A percentile compares a stretch with the other conserved stretches of the same genome.
These are phyloP conservation scores for Sycobia sp. DNA, from an alignment of 1,140 invertebrate genomes.

Conservation along the genomic window DNA sequence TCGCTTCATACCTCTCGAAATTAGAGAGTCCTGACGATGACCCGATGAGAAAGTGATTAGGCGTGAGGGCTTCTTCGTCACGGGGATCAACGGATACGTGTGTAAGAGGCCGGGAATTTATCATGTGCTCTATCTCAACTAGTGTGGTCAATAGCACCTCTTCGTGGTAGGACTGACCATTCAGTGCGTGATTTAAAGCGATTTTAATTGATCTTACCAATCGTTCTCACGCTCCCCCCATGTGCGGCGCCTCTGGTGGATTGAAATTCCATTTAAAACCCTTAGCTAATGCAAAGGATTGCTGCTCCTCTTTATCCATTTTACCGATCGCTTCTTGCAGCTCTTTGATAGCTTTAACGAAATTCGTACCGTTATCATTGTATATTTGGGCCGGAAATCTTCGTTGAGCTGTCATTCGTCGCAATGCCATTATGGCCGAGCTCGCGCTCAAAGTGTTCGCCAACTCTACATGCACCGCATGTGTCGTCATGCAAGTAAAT, in stretches of 20 bases:
- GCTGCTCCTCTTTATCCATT: neutral
- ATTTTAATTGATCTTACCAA: neutral
- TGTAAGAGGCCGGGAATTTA: slow-evolving; percentile 23
- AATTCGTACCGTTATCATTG: slow-evolving; percentile 46
- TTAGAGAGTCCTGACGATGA: neutral
- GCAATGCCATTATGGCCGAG: slow-evolving; percentile 23
- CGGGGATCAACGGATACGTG: slow-evolving; percentile 31
- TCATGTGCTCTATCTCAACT: slow-evolving; percentile 13
- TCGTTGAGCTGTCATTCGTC: too few relatives aligned
- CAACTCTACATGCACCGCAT: slow-evolving; percentile 36
- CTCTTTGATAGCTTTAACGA: too few relatives aligned
- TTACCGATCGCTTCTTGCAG: too few relatives aligned
- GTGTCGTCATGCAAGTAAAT: slow-evolving; percentile 1
- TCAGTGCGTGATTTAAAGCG: neutral
- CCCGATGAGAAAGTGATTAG: slow-evolving; percentile 47
- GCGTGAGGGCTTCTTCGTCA: slow-evolving; percentile 35
- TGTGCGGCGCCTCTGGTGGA: too few relatives aligned
- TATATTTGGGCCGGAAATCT: too few relatives aligned
- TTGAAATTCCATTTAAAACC: too few relatives aligned
- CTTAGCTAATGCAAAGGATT: neutral
- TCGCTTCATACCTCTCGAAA: neutral
- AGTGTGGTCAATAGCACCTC: neutral
- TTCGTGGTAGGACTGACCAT: too few relatives aligned
- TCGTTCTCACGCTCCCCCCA: too few relatives aligned
- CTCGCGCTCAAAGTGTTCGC: slow-evolving; percentile 20